Conservation (phyloP, 2,888 invertebrate species). For the Osedax frankpressi region DNA sequence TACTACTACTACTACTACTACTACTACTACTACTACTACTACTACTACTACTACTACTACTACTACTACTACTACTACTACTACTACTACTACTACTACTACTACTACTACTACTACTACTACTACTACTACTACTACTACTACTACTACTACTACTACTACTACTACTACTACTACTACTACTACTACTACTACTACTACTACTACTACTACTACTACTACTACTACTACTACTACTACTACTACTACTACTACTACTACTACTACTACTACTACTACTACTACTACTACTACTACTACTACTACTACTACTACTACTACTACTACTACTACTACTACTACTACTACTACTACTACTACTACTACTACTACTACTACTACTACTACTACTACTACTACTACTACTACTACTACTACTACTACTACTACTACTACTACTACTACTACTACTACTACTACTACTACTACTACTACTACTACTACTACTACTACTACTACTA, state of each 20-base stretch:
- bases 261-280: not conserved
- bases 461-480: not conserved
- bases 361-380: not conserved
- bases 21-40: slow-evolving; percentile 7
- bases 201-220: not conserved
- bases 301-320: not conserved
- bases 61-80: slow-evolving; percentile 3
- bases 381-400: not conserved
- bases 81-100: slow-evolving; percentile 10
- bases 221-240: not conserved
- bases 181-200: slow-evolving; percentile 3
- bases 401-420: not conserved
- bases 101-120: slow-evolving; percentile 3
- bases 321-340: not conserved
- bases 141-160: slow-evolving; percentile 3
- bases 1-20: slow-evolving; percentile 6
- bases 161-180: slow-evolving; percentile 10
- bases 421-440: not conserved
- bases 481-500: not conserved
- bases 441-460: not conserved
- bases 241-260: not conserved
- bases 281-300: not conserved
- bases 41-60: slow-evolving; percentile 11
- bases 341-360: not conserved
- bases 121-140: not conserved